Evolutionary conservation across 2,888 invertebrate genomes (phyloP).

Genomic region (Pantelozetes paolii): DNA sequence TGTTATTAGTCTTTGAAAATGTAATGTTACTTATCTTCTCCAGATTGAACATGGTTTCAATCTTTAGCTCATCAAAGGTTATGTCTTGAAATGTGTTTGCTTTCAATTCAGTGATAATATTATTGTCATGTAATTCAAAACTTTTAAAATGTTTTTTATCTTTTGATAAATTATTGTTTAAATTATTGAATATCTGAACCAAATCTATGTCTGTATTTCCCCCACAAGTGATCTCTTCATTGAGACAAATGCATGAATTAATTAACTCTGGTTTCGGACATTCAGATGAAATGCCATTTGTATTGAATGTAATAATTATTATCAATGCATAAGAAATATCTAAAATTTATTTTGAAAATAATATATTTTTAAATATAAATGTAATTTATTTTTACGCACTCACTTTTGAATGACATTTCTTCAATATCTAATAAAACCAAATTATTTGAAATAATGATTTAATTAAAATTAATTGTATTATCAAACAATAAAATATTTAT

Average conservation of each 20-base stretch:
- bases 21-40: neutral
- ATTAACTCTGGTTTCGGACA: neutral
- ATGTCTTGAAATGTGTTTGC: slow-evolving; percentile 7
- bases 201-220: neutral
- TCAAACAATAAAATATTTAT: no score
- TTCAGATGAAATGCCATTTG: no score
- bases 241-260: neutral
- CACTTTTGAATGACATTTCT: no score
- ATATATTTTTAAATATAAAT: no score
- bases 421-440: no score
- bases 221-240: neutral
- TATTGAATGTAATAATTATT: no score
- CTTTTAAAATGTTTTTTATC: neutral
- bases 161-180: neutral
- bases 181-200: neutral
- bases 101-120: neutral
- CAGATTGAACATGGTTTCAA: neutral
- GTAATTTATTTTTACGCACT: no score
- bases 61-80: neutral
- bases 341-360: no score
- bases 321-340: no score
- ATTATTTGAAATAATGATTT: no score
- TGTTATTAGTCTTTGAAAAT: neutral
- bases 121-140: neutral
- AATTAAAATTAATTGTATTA: no score